Conservation (phyloP, 2,888 invertebrate species). For the Luperina nickerlii region DNA sequence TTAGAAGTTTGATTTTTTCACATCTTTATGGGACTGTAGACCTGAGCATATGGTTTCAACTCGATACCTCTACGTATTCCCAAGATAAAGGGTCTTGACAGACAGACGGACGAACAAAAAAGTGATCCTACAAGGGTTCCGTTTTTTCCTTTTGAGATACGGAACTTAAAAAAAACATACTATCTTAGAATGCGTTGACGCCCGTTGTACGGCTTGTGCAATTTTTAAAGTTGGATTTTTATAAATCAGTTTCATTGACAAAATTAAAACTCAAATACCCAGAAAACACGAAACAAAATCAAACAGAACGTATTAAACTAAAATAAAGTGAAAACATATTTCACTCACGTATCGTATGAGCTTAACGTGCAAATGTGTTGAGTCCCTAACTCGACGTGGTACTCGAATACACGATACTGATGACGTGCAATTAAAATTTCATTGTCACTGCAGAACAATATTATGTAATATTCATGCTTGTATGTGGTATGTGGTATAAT, state of each 20-base stretch:
- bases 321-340: conserved; percentile 14
- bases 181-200: not conserved
- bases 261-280: not conserved
- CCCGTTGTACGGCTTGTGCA: too few species aligned
- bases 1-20: too few species aligned
- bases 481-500: conserved; percentile 18
- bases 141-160: too few species aligned
- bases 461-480: conserved; percentile 34
- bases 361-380: conserved; percentile 24
- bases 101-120: too few species aligned
- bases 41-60: too few species aligned
- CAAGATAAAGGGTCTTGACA: too few species aligned
- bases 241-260: not conserved
- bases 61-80: too few species aligned
- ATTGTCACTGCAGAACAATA: conserved; percentile 52
- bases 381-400: conserved; percentile 39
- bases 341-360: conserved; percentile 8
- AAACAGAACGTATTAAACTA: not conserved
- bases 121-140: too few species aligned
- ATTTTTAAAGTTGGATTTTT: not conserved
- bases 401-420: conserved; percentile 37
- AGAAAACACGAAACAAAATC: not conserved
- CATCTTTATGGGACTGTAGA: too few species aligned
- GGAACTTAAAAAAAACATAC: not conserved
- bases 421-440: conserved; percentile 59